Conservation (phyloP, 2,113 vertebrate species). For the Xiphophorus hellerii region DNA sequence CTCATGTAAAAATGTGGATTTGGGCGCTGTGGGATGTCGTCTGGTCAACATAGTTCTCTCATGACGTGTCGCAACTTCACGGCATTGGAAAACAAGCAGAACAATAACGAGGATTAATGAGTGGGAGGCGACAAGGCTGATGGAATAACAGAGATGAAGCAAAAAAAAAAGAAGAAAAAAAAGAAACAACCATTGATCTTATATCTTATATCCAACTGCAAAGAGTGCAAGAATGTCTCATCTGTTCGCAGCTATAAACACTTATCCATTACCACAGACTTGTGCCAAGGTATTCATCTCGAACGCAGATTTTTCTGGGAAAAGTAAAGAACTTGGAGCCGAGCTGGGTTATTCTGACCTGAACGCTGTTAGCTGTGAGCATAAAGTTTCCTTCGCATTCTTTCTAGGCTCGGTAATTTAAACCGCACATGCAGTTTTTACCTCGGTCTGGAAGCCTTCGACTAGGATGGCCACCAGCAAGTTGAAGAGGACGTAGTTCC, state of each 20-base stretch:
- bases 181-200: slow-evolving; percentile 14
- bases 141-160: slow-evolving; percentile 21
- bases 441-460: slow-evolving; percentile 98
- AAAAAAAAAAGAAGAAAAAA: slow-evolving; percentile 22
- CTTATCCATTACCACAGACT: slow-evolving; percentile 5
- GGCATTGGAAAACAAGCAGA: slow-evolving; percentile 43
- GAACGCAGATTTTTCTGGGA: not conserved
- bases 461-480: slow-evolving; percentile 97
- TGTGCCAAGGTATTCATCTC: not conserved
- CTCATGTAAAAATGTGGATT: slow-evolving; percentile 6
- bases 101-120: slow-evolving; percentile 39
- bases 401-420: not conserved
- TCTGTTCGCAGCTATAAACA: slow-evolving; percentile 12
- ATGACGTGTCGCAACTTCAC: slow-evolving; percentile 51
- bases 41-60: slow-evolving; percentile 44
- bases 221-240: slow-evolving; percentile 37
- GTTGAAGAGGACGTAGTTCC: slow-evolving; percentile 98
- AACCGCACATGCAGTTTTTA: slow-evolving; percentile 54
- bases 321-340: not conserved
- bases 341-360: not conserved
- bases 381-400: not conserved
- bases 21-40: slow-evolving; percentile 18
- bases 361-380: not conserved
- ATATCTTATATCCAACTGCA: slow-evolving; percentile 34
- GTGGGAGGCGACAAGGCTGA: slow-evolving; percentile 46